Evolutionary conservation across 2,888 invertebrate species (phyloP).

Genomic region (Leptothorax acervorum): DNA sequence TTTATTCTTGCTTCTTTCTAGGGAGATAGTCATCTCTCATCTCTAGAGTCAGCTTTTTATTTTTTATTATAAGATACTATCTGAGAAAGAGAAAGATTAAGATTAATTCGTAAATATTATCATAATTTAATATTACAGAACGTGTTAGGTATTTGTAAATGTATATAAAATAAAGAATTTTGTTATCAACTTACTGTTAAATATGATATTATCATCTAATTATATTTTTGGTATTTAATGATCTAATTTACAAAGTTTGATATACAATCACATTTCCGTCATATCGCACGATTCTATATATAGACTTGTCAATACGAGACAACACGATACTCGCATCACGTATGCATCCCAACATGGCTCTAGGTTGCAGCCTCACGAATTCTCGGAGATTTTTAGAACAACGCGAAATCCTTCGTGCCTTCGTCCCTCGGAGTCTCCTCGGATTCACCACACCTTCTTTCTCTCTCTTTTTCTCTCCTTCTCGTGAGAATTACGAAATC

Average conservation of each 20-base stretch:
- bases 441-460: slow-evolving; percentile 30
- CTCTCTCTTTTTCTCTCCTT: slow-evolving; percentile 21
- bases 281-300: background rate
- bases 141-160: background rate
- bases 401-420: slow-evolving; percentile 43
- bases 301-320: slow-evolving; percentile 28
- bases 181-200: background rate
- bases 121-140: background rate
- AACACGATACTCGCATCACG: slow-evolving; percentile 12
- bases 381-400: slow-evolving; percentile 54
- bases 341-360: slow-evolving; percentile 24
- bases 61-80: slow-evolving; percentile 8
- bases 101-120: background rate
- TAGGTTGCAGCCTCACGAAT: slow-evolving; percentile 38
- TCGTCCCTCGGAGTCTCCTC: slow-evolving; percentile 33
- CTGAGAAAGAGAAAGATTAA: background rate
- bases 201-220: background rate
- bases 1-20: background rate
- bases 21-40: background rate
- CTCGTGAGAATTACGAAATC: slow-evolving; percentile 55
- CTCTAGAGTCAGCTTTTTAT: background rate
- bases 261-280: background rate
- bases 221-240: background rate
- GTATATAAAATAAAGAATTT: slow-evolving; percentile 3
- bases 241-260: background rate